Evolutionary conservation across 2,797 vertebrate genomes (phyloP).

Genomic region (Gorsachius magnificus): DNA sequence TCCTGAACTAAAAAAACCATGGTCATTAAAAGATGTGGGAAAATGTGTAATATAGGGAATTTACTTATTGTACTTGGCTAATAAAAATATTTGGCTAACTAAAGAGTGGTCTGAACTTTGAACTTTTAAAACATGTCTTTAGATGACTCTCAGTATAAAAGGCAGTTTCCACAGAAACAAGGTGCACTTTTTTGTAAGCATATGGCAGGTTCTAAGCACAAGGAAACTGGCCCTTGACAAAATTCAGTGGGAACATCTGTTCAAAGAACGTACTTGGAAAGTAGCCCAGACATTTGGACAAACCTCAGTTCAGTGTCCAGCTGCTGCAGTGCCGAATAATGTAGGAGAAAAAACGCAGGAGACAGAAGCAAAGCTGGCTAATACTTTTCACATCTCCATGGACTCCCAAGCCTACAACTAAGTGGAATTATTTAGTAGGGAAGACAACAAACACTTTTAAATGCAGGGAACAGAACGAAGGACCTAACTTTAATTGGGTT

Average conservation of each 20-base stretch:
- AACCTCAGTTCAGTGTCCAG: background rate
- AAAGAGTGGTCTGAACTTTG: background rate
- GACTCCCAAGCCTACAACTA: background rate
- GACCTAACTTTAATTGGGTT: background rate
- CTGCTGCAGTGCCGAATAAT: background rate
- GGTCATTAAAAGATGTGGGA: background rate
- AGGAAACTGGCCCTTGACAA: background rate
- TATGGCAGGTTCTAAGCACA: conserved; percentile 18
- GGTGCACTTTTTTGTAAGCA: background rate
- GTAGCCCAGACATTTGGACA: conserved; percentile 1
- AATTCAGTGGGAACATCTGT: conserved; percentile 34
- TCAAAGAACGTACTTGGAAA: conserved; percentile 46
- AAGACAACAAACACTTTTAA: background rate
- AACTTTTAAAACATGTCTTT: background rate
- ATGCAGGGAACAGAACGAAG: background rate
- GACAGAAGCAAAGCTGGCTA: background rate
- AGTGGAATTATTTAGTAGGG: background rate
- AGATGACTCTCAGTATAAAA: background rate
- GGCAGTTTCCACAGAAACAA: background rate
- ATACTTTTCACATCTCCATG: background rate
- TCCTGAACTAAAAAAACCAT: background rate
- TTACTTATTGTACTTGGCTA: background rate
- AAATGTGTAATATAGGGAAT: background rate
- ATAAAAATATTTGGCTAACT: background rate
- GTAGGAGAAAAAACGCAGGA: background rate